Conservation (phyloP, 2,888 invertebrate genomes). For the Lasius fuliginosus region DNA sequence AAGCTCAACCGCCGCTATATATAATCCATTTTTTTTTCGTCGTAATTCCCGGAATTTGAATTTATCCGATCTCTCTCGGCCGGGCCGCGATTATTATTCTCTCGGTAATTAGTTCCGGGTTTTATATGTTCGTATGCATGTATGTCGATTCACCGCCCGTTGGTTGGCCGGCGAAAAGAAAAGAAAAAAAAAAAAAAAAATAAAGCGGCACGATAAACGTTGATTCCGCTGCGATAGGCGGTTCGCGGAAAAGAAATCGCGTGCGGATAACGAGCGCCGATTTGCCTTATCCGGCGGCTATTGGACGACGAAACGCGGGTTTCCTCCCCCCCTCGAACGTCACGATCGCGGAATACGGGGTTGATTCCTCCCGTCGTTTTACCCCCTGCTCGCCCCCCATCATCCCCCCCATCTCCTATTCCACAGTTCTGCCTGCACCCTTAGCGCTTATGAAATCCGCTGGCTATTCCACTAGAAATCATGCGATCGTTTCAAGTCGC, state of each 20-base stretch:
- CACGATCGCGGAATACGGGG: slow-evolving; percentile 49
- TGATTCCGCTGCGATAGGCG: slow-evolving; percentile 70
- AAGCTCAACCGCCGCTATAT: slow-evolving; percentile 20
- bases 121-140: slow-evolving; percentile 53
- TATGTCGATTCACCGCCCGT: slow-evolving; percentile 54
- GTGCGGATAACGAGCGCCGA: slow-evolving; percentile 78
- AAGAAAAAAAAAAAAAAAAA: slow-evolving; percentile 52
- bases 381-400: not conserved
- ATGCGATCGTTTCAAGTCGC: slow-evolving; percentile 40
- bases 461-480: slow-evolving; percentile 53
- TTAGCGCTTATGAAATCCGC: slow-evolving; percentile 13
- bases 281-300: slow-evolving; percentile 57
- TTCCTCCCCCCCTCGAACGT: slow-evolving; percentile 53
- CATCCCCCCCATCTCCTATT: slow-evolving; percentile 1
- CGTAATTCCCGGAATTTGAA: slow-evolving; percentile 44
- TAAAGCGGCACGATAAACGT: slow-evolving; percentile 58
- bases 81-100: slow-evolving; percentile 44
- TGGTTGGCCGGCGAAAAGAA: slow-evolving; percentile 21
- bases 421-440: not conserved
- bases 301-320: slow-evolving; percentile 52
- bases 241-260: slow-evolving; percentile 79
- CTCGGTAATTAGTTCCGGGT: slow-evolving; percentile 61
- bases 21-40: slow-evolving; percentile 26
- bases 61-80: slow-evolving; percentile 38
- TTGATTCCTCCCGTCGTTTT: slow-evolving; percentile 38